Base-by-base conservation (phyloP, 2,113 vertebrate species). In the Genyomyrus donnyi region DNA sequence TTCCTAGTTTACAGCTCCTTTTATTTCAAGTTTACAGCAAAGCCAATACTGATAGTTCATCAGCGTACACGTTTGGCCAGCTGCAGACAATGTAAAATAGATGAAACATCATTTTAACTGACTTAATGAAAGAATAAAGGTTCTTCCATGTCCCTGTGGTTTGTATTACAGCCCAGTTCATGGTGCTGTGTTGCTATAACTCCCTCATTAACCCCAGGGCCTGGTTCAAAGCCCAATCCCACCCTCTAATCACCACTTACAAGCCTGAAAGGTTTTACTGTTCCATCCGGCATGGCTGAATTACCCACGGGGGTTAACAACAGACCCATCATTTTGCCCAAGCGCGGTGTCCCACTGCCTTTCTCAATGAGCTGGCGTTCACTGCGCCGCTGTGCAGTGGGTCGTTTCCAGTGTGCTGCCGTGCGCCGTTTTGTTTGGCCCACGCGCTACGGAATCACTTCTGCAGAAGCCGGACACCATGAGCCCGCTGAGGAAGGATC, bases 211-310 rank as follows among this genome's bases (percentile, higher is more conserved):
- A 70, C 49, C 77, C 39, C 52, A 46, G 80, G 53, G 52, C 45
- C 83, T 85, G 42, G 83, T 56, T 58, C 80, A 62, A 45, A 62
- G 80, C 89, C n/a, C 8, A 46, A 45, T 84, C 15, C n/a, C 80
- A 39, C 53, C 74, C 80, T 85, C 35, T 85, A 89, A 89, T 89
- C 80, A 62, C 42, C 45, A 85, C 56, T 85, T 85, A 62, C 52
- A 46, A 89, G 77, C 49, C 49, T 85, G 52, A 27, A 62, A 85
- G 35, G 77, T n/a, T 83, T 87, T 53, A 35, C 66, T 53, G 17
- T 49, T 66, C 5, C 70, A 48, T 49, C 88, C 62, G 31, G 27
- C 31, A 74, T 15, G n/a, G 85, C n/a, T 39, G 49, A 89, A 39
- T 48, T 85, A 50, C 89, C 77, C 35, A 11, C 77, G 21, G 50